Evolutionary conservation across 1,140 invertebrate genomes (phyloP), one percentile per base, ranked within the genome.

Genomic region (Lanistes nyassanus): DNA sequence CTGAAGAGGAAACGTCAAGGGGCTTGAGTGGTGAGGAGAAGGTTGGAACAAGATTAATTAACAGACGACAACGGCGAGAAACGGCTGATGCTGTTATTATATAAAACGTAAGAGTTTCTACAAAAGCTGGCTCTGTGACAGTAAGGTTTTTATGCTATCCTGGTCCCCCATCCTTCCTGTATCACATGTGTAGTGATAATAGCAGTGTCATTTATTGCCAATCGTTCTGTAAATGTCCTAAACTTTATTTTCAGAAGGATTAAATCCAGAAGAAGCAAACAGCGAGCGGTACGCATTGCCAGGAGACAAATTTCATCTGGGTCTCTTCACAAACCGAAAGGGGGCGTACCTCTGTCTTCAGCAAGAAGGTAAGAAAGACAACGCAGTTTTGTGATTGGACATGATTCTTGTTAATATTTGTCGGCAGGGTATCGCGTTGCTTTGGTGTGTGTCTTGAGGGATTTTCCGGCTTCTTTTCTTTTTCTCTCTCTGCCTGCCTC

Each of bases 401-500:
- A 9, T 60, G 9, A 4, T 60, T 60, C 29, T 60, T 23, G 23
- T 60, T 9, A 47, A 42, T 13, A 42, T 21, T 58, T 53, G 5
- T 58, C 29, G 0, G 5, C 5, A 6, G 2, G 0, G 11, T 3
- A 0, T n/a, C 13, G 56, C n/a, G 56, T 9, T 60, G 11, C 13
- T 60, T 60, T 23, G 23, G 1, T 60, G 56, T 26, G 56, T 60
- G 51, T 13, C 51, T 53, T 53, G 51, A 53, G 51, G 13, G 13
- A 4, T 16, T 65, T 34, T 34, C 26, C 7, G 31, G 13, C 26
- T 31, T 47, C 53, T 47, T 68, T 47, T 68, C 39, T 68, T 47
- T 51, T 13, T 51, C 66, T 68, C 39, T 51, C 39, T 68, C 39
- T 68, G n/a, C 34, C 23, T 51, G n/a, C 34, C 23, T 68, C 66